Percentiles rank a stretch among this genome's conserved stretches.
phyloP scores from a whole-genome alignment of 2,113 vertebrate genomes.

The human (Homo sapiens) region GRCh38 chrX:124261501-124262000 shows the following conservation, averaged over 20 bases:
- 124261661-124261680: not conserved
- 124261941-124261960: too few relatives aligned
- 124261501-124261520: conserved; percentile 48
- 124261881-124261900: conserved; percentile 14
- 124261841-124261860: not conserved
- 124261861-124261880: conserved; percentile 37
- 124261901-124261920: conserved; percentile 12
- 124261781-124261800: not conserved
- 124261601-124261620: conserved; percentile 32
- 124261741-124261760: conserved; percentile 17
- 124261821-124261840: not conserved
- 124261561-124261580: conserved; percentile 13
- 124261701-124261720: not conserved
- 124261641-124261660: conserved; percentile 25
- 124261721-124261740: not conserved
- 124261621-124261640: conserved; percentile 50
- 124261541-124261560: not conserved
- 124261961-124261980: too few relatives aligned
- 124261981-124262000: too few relatives aligned
- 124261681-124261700: conserved; percentile 23
- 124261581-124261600: conserved; percentile 9
- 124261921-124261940: not conserved
- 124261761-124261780: conserved; percentile 11
- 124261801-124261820: not conserved
- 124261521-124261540: conserved; percentile 48